These are phyloP conservation scores for Poecile montanus DNA, from an alignment of 2,797 vertebrate genomes.

Conservation along the genomic window DNA sequence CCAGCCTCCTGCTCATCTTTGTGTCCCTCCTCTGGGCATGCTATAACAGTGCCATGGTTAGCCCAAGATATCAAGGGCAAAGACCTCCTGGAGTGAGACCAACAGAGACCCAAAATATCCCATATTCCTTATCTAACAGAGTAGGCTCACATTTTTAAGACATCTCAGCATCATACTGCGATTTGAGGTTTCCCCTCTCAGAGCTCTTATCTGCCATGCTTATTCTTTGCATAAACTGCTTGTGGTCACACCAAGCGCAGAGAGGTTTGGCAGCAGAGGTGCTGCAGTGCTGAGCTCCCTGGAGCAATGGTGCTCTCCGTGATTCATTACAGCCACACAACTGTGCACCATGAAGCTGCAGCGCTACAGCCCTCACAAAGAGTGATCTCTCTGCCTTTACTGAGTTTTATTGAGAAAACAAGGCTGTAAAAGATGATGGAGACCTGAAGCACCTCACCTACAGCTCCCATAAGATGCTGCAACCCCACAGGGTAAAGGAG, in stretches of 20 bases:
- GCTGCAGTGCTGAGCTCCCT: background rate
- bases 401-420: background rate
- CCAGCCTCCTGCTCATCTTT: background rate
- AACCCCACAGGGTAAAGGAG: background rate
- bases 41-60: background rate
- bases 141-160: background rate
- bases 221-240: background rate
- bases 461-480: background rate
- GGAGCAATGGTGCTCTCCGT: background rate
- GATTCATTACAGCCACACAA: background rate
- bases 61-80: background rate
- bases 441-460: background rate
- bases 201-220: background rate
- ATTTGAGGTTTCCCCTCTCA: background rate
- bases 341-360: background rate
- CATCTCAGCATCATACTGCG: background rate
- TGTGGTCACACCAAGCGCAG: fast-evolving
- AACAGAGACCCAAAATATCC: background rate
- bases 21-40: background rate
- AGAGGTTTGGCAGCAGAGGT: background rate
- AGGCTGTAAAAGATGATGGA: background rate
- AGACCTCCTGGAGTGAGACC: background rate
- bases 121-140: background rate
- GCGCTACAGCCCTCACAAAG: background rate
- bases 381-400: background rate